A percentile compares a stretch with the other conserved stretches of the same genome.
phyloP scores from a whole-genome alignment of 2,888 invertebrate genomes.

The Nemapogon koenigi region DNA sequence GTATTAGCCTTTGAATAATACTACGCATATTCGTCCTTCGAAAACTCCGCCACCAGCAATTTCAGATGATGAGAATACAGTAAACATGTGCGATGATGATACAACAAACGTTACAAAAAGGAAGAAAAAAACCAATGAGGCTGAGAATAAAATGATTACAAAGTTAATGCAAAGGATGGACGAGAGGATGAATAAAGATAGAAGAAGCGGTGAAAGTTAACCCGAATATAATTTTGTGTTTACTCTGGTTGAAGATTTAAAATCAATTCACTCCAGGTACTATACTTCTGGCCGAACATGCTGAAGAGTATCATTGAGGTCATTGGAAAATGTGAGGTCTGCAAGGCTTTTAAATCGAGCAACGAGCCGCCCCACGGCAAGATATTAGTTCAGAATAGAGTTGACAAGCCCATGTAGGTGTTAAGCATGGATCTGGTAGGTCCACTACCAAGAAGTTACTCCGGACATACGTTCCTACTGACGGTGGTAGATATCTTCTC shows the following conservation, averaged over 20 bases:
- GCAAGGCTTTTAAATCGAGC: too few relatives aligned
- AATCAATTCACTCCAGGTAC: not conserved
- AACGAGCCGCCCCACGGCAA: too few relatives aligned
- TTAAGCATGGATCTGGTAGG: too few relatives aligned
- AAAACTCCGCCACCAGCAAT: conserved; percentile 16
- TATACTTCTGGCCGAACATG: too few relatives aligned
- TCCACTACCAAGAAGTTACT: too few relatives aligned
- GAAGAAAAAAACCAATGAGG: conserved; percentile 17
- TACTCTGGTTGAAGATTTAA: conserved; percentile 14
- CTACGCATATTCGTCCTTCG: conserved; percentile 17
- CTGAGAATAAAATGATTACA: conserved; percentile 16
- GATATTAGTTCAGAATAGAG: too few relatives aligned
- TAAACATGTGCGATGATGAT: conserved; percentile 14
- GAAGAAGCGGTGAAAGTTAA: conserved; percentile 16
- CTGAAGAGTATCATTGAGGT: not conserved
- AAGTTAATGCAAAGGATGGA: conserved; percentile 14
- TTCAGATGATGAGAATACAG: conserved; percentile 17
- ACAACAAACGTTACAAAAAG: conserved; percentile 16
- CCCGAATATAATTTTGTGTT: conserved; percentile 18
- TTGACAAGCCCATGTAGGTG: too few relatives aligned
- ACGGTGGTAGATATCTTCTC: too few relatives aligned
- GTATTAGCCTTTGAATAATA: conserved; percentile 18
- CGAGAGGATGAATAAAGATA: conserved; percentile 11
- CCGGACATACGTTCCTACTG: too few relatives aligned
- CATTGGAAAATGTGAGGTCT: not conserved